A percentile compares a stretch with the other conserved stretches of the same genome.
Evolutionary conservation across 2,888 invertebrate species (phyloP).

Genomic region (Tortricodes alternella): DNA sequence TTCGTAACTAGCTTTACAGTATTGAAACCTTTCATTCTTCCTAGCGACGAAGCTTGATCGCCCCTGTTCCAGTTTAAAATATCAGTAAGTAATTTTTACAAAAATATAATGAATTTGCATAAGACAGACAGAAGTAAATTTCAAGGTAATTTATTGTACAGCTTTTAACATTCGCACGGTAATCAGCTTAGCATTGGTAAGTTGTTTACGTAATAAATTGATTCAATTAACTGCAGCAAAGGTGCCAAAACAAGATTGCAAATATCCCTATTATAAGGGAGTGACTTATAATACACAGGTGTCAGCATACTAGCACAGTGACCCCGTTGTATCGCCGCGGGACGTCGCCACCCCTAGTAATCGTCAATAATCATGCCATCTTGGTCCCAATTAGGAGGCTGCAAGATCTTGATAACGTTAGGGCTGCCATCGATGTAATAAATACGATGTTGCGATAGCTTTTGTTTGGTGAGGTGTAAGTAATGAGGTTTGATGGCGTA

Average conservation of each 20-base stretch:
- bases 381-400: slow-evolving; percentile 62
- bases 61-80: too few species aligned
- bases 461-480: slow-evolving; percentile 29
- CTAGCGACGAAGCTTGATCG: too few species aligned
- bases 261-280: slow-evolving; percentile 35
- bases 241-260: slow-evolving; percentile 23
- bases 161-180: slow-evolving; percentile 11
- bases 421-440: slow-evolving; percentile 35
- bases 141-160: slow-evolving; percentile 2
- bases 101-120: too few species aligned
- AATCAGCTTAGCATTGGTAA: slow-evolving; percentile 1
- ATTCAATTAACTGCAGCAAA: slow-evolving; percentile 13
- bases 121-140: too few species aligned
- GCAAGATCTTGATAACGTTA: slow-evolving; percentile 54
- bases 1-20: too few species aligned
- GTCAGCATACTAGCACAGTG: slow-evolving; percentile 59
- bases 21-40: too few species aligned
- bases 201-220: slow-evolving; percentile 18
- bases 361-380: slow-evolving; percentile 63
- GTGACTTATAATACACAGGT: slow-evolving; percentile 47
- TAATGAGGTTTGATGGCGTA: slow-evolving; percentile 30
- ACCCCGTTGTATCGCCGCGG: slow-evolving; percentile 56
- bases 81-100: too few species aligned
- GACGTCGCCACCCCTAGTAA: slow-evolving; percentile 51
- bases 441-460: slow-evolving; percentile 39